A percentile compares a stretch with the other conserved stretches of the same genome.
Evolutionary conservation across 2,888 invertebrate genomes (phyloP).

Genomic region (Lasius platythorax): DNA sequence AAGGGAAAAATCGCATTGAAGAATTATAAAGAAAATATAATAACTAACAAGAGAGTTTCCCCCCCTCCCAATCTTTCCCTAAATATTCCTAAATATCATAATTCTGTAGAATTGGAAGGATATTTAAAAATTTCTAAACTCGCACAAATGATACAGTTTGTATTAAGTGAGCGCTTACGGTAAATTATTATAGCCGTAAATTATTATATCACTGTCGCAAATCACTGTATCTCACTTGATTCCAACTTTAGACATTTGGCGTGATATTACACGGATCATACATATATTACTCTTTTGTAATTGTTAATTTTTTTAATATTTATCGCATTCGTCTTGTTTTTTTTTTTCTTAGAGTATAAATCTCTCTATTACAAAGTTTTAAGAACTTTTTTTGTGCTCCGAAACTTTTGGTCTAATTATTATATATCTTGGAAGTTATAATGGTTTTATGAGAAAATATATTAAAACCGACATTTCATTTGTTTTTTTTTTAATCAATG

Average conservation of each 20-base stretch:
- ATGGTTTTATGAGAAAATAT: constrained; percentile 68
- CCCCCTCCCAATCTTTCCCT: constrained; percentile 61
- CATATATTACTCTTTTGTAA: constrained; percentile 68
- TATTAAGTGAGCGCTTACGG: constrained; percentile 63
- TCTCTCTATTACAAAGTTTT: constrained; percentile 54
- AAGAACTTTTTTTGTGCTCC: constrained; percentile 18
- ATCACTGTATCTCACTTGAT: constrained; percentile 60
- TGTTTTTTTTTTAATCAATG: constrained; percentile 69
- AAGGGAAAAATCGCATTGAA: constrained; percentile 77
- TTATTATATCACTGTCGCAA: constrained; percentile 42
- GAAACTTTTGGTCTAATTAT: constrained; percentile 21
- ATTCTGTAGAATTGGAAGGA: constrained; percentile 67
- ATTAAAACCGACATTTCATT: constrained; percentile 61
- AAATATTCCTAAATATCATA: constrained; percentile 73
- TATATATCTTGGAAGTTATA: constrained; percentile 57
- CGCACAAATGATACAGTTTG: constrained; percentile 64
- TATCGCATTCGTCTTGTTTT: constrained; percentile 72
- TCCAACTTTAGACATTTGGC: constrained; percentile 60
- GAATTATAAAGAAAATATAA: constrained; percentile 76
- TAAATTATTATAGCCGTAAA: constrained; percentile 21
- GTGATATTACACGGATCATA: constrained; percentile 68
- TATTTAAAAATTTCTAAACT: constrained; percentile 70
- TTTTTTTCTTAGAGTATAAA: constrained; percentile 76
- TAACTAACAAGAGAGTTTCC: constrained; percentile 77
- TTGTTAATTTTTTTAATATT: constrained; percentile 80